phyloP scores from a whole-genome alignment of 2,113 vertebrate species.

The Thalassarche chlororhynchos region DNA sequence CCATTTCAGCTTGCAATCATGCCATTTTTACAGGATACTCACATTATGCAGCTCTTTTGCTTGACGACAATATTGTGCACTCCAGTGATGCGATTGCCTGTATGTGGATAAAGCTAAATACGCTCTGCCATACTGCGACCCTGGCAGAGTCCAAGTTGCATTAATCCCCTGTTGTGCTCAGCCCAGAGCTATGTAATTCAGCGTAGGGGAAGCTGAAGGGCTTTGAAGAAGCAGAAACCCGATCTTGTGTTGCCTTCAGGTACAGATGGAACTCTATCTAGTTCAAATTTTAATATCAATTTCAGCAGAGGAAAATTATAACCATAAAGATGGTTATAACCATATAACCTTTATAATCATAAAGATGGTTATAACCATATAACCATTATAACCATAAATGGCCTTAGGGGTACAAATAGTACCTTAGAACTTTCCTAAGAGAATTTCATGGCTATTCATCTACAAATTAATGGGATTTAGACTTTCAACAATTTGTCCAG shows the following conservation, averaged over 20 bases:
- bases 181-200: background rate
- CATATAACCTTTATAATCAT: background rate
- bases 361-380: background rate
- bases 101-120: background rate
- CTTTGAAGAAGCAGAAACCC: background rate
- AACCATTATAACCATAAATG: background rate
- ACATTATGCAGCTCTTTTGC: background rate
- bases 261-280: background rate
- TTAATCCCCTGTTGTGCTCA: background rate
- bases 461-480: background rate
- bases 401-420: background rate
- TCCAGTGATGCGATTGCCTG: background rate
- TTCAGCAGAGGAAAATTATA: background rate
- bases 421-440: background rate
- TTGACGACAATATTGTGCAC: too few relatives aligned
- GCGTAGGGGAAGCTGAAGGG: accelerated
- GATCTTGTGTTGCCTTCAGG: background rate
- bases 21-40: background rate
- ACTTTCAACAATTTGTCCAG: background rate
- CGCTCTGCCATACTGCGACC: accelerated
- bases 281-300: background rate
- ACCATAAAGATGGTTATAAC: background rate
- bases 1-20: background rate
- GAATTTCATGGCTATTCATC: background rate
- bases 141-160: background rate